Conservation (phyloP, 2,888 invertebrate species). For the Hybos culiciformis region DNA sequence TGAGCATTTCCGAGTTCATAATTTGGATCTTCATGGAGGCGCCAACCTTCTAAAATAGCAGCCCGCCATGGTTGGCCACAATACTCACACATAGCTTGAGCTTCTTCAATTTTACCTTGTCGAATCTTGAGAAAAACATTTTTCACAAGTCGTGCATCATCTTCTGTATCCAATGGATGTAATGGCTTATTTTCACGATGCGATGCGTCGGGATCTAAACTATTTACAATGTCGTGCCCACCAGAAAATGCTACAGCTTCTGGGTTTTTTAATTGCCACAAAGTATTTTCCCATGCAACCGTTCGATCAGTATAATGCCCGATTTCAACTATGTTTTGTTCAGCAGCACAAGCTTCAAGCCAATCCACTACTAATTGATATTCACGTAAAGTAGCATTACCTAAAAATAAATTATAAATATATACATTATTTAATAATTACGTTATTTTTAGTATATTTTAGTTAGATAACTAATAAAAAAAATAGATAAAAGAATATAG, state of each 20-base stretch:
- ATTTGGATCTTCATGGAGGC: constrained; percentile 74
- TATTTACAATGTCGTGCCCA: constrained; percentile 45
- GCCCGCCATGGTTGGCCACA: constrained; percentile 89
- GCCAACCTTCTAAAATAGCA: constrained; percentile 82
- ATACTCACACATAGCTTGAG: constrained; percentile 66
- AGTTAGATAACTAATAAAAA: too few relatives aligned
- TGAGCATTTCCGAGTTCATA: constrained; percentile 38
- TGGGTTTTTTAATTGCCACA: constrained; percentile 53
- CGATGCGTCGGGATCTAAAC: constrained; percentile 84
- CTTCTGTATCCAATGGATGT: constrained; percentile 78
- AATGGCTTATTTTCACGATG: constrained; percentile 60
- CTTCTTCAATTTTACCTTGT: constrained; percentile 74
- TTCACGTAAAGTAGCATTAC: constrained; percentile 46
- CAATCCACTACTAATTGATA: constrained; percentile 83
- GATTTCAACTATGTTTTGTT: constrained; percentile 39
- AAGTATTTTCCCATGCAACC: constrained; percentile 83
- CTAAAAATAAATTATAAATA: constrained; percentile 17
- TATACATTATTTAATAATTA: too few relatives aligned
- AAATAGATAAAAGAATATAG: constrained; percentile 27
- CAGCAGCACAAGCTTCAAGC: constrained; percentile 70
- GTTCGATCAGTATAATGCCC: constrained; percentile 69
- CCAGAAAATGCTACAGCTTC: constrained; percentile 45
- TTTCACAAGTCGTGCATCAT: constrained; percentile 47
- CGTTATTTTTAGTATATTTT: neutral
- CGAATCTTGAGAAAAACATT: constrained; percentile 57